Percentiles rank a stretch among this genome's conserved stretches.
phyloP scores from a whole-genome alignment of 2,113 vertebrate species.

The Cygnus buccinator region DNA sequence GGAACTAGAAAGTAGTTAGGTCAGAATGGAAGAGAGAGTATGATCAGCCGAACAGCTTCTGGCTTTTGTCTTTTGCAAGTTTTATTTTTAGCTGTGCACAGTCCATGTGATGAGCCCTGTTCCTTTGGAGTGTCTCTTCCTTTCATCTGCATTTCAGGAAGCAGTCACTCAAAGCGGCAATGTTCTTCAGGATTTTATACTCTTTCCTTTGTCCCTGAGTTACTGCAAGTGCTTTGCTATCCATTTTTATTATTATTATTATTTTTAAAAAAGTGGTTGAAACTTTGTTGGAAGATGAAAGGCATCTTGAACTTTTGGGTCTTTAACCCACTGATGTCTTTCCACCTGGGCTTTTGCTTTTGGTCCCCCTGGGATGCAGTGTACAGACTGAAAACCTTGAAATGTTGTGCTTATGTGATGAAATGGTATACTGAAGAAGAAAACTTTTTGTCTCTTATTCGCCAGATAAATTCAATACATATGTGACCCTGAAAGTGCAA shows the following conservation, averaged over 20 bases:
- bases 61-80: not conserved
- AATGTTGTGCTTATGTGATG: not conserved
- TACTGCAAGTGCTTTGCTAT: not conserved
- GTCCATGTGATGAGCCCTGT: not conserved
- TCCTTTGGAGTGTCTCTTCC: not conserved
- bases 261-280: not conserved
- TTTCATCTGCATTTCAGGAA: not conserved
- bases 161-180: not conserved
- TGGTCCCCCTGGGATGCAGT: not conserved
- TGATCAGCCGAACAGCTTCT: not conserved
- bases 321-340: not conserved
- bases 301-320: not conserved
- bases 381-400: not conserved
- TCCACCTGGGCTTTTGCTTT: not conserved
- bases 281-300: not conserved
- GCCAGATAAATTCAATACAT: conserved; percentile 93
- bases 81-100: not conserved
- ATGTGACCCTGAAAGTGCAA: conserved; percentile 95
- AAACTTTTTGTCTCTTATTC: conserved; percentile 20
- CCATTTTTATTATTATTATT: not conserved
- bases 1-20: not conserved
- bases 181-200: not conserved
- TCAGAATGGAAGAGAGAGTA: not conserved
- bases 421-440: rapidly evolving
- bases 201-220: not conserved